Percentiles rank a stretch among this genome's conserved stretches.
These are phyloP conservation scores for Leucozona laternaria DNA, from an alignment of 2,888 invertebrate species.

Conservation along the genomic window DNA sequence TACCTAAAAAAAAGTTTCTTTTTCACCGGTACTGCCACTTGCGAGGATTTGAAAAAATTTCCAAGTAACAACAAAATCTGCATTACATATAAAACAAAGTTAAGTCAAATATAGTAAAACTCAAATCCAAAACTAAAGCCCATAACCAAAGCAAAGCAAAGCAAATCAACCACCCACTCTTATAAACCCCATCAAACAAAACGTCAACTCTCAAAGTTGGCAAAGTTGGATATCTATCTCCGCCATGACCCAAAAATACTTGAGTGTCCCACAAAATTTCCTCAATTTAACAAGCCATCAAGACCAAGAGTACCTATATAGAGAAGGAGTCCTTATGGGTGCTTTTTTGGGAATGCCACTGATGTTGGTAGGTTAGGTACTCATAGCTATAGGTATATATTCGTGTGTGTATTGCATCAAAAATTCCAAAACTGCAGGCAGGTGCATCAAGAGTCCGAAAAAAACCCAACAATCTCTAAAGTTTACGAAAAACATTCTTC, in stretches of 20 bases:
- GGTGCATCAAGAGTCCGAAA: slow-evolving; percentile 67
- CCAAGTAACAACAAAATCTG: not conserved
- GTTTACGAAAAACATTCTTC: slow-evolving; percentile 72
- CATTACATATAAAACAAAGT: slow-evolving; percentile 14
- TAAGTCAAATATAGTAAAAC: slow-evolving; percentile 4
- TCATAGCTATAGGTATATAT: not conserved
- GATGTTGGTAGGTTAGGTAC: not conserved
- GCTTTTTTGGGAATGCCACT: slow-evolving; percentile 18
- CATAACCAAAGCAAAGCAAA: not conserved
- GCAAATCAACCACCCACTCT: not conserved
- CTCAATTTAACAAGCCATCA: slow-evolving; percentile 53
- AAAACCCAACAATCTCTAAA: slow-evolving; percentile 64
- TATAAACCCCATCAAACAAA: slow-evolving; percentile 43
- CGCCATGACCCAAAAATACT: slow-evolving; percentile 61
- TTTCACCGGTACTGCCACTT: no score
- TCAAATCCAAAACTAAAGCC: not conserved
- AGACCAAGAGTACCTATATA: not conserved
- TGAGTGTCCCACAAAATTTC: slow-evolving; percentile 56
- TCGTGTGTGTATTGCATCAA: slow-evolving; percentile 10
- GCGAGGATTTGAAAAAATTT: no score
- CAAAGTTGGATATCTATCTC: slow-evolving; percentile 28
- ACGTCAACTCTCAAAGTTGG: no score
- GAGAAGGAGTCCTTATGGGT: slow-evolving; percentile 23
- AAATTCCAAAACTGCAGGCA: slow-evolving; percentile 60
- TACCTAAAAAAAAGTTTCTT: no score